These are phyloP conservation scores for Ondatra zibethicus DNA, from an alignment of 2,113 vertebrate genomes.

Conservation along the genomic window DNA sequence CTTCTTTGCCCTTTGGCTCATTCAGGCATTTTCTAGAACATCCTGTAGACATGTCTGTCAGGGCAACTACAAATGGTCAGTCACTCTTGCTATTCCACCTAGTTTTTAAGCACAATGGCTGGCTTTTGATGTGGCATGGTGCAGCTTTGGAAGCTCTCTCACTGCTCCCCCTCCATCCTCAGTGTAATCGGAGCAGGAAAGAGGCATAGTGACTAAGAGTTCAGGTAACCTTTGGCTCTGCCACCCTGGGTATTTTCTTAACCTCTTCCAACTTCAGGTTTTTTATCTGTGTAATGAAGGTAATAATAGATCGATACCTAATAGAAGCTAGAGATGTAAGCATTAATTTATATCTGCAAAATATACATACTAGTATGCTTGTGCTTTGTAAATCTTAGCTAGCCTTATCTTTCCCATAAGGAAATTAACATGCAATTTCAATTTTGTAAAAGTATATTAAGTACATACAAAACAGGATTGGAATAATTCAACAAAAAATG, in stretches of 20 bases:
- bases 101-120: not conserved
- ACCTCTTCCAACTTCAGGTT: constrained; percentile 4
- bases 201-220: not conserved
- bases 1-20: not conserved
- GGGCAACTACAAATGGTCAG: not conserved
- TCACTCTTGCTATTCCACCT: not conserved
- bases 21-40: not conserved
- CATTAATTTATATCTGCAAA: not conserved
- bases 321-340: not conserved
- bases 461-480: not conserved
- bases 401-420: constrained; percentile 27
- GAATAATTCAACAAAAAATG: constrained; percentile 6
- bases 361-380: not conserved
- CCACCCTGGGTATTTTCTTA: constrained; percentile 13
- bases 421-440: constrained; percentile 21
- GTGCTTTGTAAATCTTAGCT: constrained; percentile 34
- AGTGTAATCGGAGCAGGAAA: too few relatives aligned
- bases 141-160: not conserved
- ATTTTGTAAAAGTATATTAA: constrained; percentile 33
- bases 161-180: too few relatives aligned
- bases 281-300: not conserved
- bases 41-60: not conserved
- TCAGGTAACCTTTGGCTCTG: not conserved
- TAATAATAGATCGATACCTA: not conserved
- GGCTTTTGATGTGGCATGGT: not conserved